Base-by-base conservation (phyloP, 1,140 invertebrate genomes). In the Zelostemma sp. region DNA sequence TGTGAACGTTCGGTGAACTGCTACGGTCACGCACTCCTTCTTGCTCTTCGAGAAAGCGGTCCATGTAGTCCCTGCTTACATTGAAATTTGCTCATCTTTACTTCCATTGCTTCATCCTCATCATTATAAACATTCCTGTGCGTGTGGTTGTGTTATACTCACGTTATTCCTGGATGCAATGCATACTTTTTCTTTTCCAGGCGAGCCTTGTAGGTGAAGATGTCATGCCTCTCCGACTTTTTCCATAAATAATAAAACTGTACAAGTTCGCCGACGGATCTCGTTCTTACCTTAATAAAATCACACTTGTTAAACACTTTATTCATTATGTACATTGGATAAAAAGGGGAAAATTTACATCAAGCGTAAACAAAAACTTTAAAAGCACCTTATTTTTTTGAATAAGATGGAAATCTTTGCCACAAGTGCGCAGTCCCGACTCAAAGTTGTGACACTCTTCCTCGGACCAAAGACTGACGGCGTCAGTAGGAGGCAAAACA, bases 231-330 rank as follows among this genome's bases (percentile, higher is more conserved):
- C 82, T 99, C 97, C 45, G 97, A 98, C 86, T 99, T 99, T 84
- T 99, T 99, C 97, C 97, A 99, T 21, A 98, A 88, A 80, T 99
- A 99, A 86, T 99, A 99, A 87, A 99, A 99, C 79, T 98, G 95
- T 31, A 99, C 96, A 43, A 99, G 86, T 86, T 99, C 97, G 18
- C 95, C 95, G 17, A 99, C 96, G n/a, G 96, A 95, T 78, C 97
- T 87, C 46, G 96, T 98, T 77, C 93, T 88, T 14, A 97, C 93
- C 91, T 93, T 21, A 40, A 6, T 12, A 48, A 19, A 19, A 38
- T n/a, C n/a, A n/a, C n/a, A n/a, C n/a, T n/a, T n/a, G n/a, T n/a
- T n/a, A n/a, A n/a, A n/a, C n/a, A n/a, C n/a, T n/a, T n/a, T n/a
- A n/a, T n/a, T n/a, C n/a, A n/a, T n/a, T n/a, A n/a, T n/a, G n/a